A percentile compares a stretch with the other conserved stretches of the same genome.
Conservation (phyloP, 2,797 vertebrate species). For the Mergus octosetaceus region DNA sequence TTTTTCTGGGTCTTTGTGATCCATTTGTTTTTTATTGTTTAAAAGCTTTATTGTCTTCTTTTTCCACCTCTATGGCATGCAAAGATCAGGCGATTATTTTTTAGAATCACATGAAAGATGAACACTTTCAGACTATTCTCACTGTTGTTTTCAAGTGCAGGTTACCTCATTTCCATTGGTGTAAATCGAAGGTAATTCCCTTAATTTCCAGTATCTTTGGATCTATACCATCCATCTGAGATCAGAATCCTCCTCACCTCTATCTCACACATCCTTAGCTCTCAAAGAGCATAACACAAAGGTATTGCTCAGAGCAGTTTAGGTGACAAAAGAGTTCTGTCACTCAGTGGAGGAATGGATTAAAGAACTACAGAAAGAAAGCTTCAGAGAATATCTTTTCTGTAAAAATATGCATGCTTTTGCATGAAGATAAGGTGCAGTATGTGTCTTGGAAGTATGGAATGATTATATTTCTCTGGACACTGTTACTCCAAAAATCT, state of each 20-base stretch:
- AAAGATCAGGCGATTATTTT: not conserved
- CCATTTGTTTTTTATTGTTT: not conserved
- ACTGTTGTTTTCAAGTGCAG: not conserved
- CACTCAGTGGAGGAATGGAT: not conserved
- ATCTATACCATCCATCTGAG: not conserved
- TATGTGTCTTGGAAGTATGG: not conserved
- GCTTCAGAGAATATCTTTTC: not conserved
- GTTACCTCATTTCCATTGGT: not conserved
- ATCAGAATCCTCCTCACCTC: not conserved
- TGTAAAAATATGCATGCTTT: not conserved
- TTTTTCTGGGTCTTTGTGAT: not conserved
- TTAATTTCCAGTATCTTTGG: not conserved
- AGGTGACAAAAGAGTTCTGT: not conserved
- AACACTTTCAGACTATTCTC: not conserved
- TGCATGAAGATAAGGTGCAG: not conserved
- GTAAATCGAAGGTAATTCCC: not conserved
- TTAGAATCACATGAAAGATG: not conserved
- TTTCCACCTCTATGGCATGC: not conserved
- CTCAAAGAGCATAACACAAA: not conserved
- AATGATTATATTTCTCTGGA: not conserved
- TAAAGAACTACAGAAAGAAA: not conserved
- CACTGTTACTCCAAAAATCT: not conserved
- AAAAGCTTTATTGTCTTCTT: not conserved
- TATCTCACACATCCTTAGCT: not conserved
- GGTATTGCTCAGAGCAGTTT: not conserved